Base-by-base conservation (phyloP, 2,797 vertebrate genomes). In the Manis pentadactyla region DNA sequence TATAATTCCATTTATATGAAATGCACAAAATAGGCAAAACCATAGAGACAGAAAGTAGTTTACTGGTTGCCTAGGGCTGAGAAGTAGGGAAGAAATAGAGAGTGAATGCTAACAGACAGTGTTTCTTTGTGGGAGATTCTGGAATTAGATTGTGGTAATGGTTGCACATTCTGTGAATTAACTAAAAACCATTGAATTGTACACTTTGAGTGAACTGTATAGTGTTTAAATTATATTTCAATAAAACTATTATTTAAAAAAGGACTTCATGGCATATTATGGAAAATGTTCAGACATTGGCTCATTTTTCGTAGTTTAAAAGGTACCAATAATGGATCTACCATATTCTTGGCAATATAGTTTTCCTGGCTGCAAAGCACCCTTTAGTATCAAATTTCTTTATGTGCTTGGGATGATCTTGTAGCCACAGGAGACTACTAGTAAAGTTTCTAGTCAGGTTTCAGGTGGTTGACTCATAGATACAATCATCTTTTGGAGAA, bases 401-500 rank as follows among this genome's bases (percentile, higher is more conserved):
- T 31, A 63, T 3, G 18, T 63, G 39, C 66, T 93, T 85, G 46
- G 88, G 73, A 82, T 53, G 53, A 89, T 66, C 59, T 71, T 82
- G 14, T n/a, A 68, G 34, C 21, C 68, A 17, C 21, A 53, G 66
- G 77, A 75, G 18, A 77, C 85, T 63, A 73, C 64, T 64, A 68
- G 2, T 88, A 10, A 49, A 63, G 64, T 39, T 74, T 91, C 82
- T 29, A 34, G 55, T 42, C 34, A 69, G 37, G 27, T 68, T 94
- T 90, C 63, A 85, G 86, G 31, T 4, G 31, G 42, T 88, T 57
- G 27, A 59, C 31, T 93, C 61, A 90, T 46, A 90, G 29, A 90
- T 64, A 15, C 42, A 92, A 37, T 71, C 85, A 74, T n/a, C 84
- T 87, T 71, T 77, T 34, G 71, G 63, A 93, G 82, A 84, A 91